Evolutionary conservation across 2,113 vertebrate genomes (phyloP), one percentile per base, ranked within the genome.

Genomic region (Leptobrachium leishanense): DNA sequence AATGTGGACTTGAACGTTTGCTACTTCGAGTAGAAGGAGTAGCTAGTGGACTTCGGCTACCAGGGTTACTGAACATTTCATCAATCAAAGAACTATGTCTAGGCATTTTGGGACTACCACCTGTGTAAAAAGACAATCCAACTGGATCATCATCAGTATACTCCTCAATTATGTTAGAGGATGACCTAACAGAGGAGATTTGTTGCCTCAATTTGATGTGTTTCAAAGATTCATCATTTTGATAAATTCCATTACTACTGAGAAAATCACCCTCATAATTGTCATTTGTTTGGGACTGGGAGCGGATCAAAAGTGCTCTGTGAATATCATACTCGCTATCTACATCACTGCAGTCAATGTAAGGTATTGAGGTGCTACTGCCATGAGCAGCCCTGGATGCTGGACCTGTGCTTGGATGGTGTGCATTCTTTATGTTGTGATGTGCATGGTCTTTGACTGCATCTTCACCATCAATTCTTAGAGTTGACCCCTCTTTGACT

Each of bases 361-460:
- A 95, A 81, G 94, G 92, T 83, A 94, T 92, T 87, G 94, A 95
- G 77, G 90, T 89, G 87, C 88, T 91, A 92, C 93, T 94, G 92
- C 92, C 93, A 86, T 87, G 85, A 82, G 94, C 91, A 91, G 93
- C 89, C 84, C 86, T 85, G 87, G 92, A 95, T 90, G 96, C 91
- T 93, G 96, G 95, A 99, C 97, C 98, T 99, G 95, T 94, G 92
- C 88, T 95, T 79, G 90, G 95, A 88, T 91, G 95, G 77, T 92
- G 95, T 65, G 90, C 88, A 53, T 93, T 90, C 87, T 89, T 90
- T 82, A 88, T 88, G 63, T 87, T 86, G 55, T 91, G 90, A 84
- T 87, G 88, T 39, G 84, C 77, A 86, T 87, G 91, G 73, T 93
- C 91, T 88, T 89, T 89, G 67, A 76, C 20, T 53, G 82, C 79